Conservation (phyloP, 2,888 invertebrate genomes). For the Willowsia nigromaculata region DNA sequence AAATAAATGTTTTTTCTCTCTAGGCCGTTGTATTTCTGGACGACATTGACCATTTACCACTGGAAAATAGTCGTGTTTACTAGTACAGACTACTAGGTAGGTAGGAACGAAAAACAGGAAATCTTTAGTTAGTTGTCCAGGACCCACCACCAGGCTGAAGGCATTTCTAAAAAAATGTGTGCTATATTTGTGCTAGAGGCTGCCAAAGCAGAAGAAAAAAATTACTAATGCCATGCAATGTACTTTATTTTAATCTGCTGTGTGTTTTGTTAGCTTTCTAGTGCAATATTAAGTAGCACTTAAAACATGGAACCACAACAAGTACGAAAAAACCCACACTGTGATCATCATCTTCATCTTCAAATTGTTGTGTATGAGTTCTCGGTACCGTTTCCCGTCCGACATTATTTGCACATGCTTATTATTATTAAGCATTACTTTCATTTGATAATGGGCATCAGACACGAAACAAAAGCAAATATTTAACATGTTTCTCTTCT, state of each 20-base stretch:
- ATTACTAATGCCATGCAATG: not conserved
- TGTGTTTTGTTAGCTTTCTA: no score
- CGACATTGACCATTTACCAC: conserved; percentile 52
- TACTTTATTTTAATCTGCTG: conserved; percentile 31
- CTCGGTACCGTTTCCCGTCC: not conserved
- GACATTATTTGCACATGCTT: conserved; percentile 11
- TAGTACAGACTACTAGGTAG: not conserved
- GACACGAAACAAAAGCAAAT: conserved; percentile 10
- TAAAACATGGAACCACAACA: no score
- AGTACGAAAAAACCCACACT: no score
- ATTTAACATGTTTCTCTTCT: no score
- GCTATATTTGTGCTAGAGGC: no score
- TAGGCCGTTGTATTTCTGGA: conserved; percentile 4
- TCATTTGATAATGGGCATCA: not conserved
- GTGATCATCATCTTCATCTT: not conserved
- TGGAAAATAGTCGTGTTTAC: conserved; percentile 7
- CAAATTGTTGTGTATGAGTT: no score
- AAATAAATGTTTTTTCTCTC: not conserved
- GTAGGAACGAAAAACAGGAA: not conserved
- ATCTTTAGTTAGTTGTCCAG: conserved; percentile 24
- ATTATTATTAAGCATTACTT: not conserved
- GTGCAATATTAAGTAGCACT: no score
- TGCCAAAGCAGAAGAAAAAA: not conserved
- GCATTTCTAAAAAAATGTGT: no score
- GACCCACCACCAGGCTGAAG: not conserved